Conservation (phyloP, 2,888 invertebrate genomes). For the Agriopis marginaria region DNA sequence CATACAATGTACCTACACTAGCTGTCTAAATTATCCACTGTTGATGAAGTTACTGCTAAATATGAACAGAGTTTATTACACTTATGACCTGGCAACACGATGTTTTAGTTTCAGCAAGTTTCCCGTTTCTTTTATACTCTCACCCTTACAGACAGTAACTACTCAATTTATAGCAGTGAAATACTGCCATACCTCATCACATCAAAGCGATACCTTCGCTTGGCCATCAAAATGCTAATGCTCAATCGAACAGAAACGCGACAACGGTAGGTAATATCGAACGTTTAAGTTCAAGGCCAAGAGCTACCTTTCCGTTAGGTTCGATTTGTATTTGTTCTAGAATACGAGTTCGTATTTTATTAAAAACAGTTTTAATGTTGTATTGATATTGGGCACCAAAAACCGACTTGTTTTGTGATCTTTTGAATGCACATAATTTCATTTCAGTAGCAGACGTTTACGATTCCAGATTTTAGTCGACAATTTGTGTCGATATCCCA, state of each 20-base stretch:
- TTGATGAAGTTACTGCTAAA: too few species aligned
- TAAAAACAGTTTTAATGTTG: conserved; percentile 1
- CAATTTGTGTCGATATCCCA: not conserved
- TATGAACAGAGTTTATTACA: too few species aligned
- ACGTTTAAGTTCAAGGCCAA: conserved; percentile 45
- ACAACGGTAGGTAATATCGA: conserved; percentile 22
- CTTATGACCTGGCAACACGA: too few species aligned
- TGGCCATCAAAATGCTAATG: conserved; percentile 36
- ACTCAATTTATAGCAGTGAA: conserved; percentile 13
- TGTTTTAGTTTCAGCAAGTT: too few species aligned
- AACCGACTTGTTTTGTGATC: not conserved
- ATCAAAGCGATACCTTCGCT: conserved; percentile 15
- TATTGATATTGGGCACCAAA: not conserved
- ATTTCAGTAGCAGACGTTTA: not conserved
- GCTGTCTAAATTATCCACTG: too few species aligned
- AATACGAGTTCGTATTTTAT: conserved; percentile 3
- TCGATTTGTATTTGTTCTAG: conserved; percentile 13
- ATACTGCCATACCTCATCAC: conserved; percentile 10
- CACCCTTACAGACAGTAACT: not conserved
- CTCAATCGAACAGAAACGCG: conserved; percentile 37
- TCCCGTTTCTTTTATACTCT: not conserved
- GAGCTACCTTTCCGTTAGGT: conserved; percentile 10
- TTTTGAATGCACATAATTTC: not conserved
- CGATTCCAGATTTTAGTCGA: conserved; percentile 13
- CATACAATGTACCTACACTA: too few species aligned